Evolutionary conservation across 2,113 vertebrate genomes (phyloP).

Genomic region (Tauraco erythrolophus): DNA sequence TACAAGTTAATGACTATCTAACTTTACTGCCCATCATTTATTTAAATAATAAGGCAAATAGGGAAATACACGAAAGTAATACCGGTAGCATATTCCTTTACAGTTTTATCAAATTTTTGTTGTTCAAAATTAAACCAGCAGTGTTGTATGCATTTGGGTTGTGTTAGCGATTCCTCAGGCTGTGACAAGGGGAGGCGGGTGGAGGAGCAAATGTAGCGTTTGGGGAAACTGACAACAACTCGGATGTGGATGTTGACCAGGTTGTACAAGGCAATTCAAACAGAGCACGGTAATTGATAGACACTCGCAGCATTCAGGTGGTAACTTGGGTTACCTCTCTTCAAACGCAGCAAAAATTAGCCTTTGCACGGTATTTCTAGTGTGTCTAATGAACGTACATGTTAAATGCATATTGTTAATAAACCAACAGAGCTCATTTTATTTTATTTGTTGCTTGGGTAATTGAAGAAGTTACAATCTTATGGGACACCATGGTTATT

Average conservation of each 20-base stretch:
- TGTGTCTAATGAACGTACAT: neutral
- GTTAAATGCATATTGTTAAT: neutral
- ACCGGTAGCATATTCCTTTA: slow-evolving; percentile 31
- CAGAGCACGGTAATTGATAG: fast-evolving
- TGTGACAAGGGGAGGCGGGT: neutral
- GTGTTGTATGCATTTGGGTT: slow-evolving; percentile 61
- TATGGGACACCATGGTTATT: neutral
- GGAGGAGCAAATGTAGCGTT: slow-evolving; percentile 46
- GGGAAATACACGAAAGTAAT: neutral
- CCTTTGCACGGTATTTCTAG: neutral
- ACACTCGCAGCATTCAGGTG: neutral
- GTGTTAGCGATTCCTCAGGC: neutral
- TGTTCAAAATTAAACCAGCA: slow-evolving; percentile 9
- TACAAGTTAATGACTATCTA: slow-evolving; percentile 75
- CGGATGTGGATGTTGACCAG: slow-evolving; percentile 45
- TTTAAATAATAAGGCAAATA: slow-evolving; percentile 65
- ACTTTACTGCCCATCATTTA: slow-evolving; percentile 47
- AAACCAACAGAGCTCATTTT: neutral
- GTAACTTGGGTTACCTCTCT: neutral
- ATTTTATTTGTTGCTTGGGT: neutral
- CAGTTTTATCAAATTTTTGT: neutral
- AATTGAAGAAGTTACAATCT: neutral
- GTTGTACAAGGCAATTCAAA: neutral
- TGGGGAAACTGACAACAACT: slow-evolving; percentile 73
- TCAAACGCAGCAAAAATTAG: neutral